Evolutionary conservation across 2,888 invertebrate genomes (phyloP), one percentile per base, ranked within the genome.

Genomic region (Aphrophora alni): DNA sequence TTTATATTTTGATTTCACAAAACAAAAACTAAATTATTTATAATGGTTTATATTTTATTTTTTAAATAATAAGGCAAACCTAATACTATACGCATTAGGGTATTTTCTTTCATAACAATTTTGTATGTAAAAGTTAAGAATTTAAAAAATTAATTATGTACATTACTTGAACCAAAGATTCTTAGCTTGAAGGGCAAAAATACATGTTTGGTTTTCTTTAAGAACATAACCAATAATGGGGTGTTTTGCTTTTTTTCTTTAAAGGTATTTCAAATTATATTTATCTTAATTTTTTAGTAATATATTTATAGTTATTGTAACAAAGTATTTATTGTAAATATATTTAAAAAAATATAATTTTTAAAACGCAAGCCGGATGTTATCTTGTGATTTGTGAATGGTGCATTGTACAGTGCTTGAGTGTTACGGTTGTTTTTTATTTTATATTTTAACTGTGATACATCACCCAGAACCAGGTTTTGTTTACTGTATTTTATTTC

Each of bases 361-460:
- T 21, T 21, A 59, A 59, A 59, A 59, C 21, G 59, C 59, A 59
- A 59, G 59, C 59, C 59, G 59, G 59, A 59, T 59, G 59, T 59
- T 59, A 59, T 59, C 59, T 59, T 59, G 59, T 59, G 59, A 59
- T 59, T 33, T 14, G 44, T 44, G 44, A 44, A 44, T 59, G 59
- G 59, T 59, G 75, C 71, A 44, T 75, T 80, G 80, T 68, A 71
- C 44, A 74, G 74, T 33, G 70, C 38, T 38, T 75, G 14, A 72
- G 38, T 77, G 51, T 72, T 69, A 78, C 68, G 78, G 69, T 28
- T 74, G 78, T 79, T 81, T 70, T 75, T 81, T 75, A 69, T 81
- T 78, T 81, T 81, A 78, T 81, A 78, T 73, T 81, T 81, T 78
- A 78, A 81, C 81, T 81, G 81, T 81, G 81, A 81, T 81, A 81